Evolutionary conservation across 2,888 invertebrate genomes (phyloP).

Genomic region (Cantharis nigra): DNA sequence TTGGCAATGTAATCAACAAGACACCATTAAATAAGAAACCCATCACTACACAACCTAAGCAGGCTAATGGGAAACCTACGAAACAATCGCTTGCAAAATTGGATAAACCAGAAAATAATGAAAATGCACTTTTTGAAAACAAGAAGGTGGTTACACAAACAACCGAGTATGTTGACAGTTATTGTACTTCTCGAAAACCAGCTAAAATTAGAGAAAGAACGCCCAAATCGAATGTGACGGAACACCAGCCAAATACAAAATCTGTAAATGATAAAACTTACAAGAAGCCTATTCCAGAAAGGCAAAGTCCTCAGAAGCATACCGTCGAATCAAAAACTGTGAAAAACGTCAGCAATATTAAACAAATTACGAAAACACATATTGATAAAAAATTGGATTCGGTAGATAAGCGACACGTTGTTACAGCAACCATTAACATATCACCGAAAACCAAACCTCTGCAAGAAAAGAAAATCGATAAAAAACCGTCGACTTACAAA

Average conservation of each 20-base stretch:
- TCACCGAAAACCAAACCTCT: slow-evolving; percentile 37
- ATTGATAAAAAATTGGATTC: not conserved
- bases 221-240: not conserved
- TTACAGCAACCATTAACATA: slow-evolving; percentile 45
- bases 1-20: not conserved
- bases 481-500: slow-evolving; percentile 29
- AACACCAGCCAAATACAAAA: not conserved
- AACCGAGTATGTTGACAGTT: slow-evolving; percentile 31
- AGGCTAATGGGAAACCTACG: not conserved
- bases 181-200: slow-evolving; percentile 1
- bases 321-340: not conserved
- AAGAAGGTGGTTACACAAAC: not conserved
- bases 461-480: slow-evolving; percentile 21
- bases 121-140: not conserved
- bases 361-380: slow-evolving; percentile 44
- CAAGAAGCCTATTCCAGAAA: not conserved
- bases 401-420: slow-evolving; percentile 34
- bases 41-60: not conserved
- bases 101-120: not conserved
- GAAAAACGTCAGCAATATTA: not conserved
- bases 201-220: not conserved
- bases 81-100: not conserved
- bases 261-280: not conserved
- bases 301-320: not conserved
- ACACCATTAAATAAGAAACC: not conserved